Base-by-base conservation (phyloP, 1,140 invertebrate genomes). In the Drosophila suzukii region DNA sequence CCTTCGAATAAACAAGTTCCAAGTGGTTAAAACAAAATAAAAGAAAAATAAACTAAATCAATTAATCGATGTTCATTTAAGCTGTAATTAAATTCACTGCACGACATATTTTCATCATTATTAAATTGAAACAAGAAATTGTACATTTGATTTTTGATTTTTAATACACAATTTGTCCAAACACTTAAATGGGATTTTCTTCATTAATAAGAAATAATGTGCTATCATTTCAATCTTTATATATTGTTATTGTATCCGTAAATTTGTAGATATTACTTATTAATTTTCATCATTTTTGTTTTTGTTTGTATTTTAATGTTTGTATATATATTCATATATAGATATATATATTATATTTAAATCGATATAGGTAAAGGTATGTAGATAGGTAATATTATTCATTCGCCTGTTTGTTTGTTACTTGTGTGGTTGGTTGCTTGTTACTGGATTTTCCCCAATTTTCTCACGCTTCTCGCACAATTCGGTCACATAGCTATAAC, bases 161-260 rank as follows among this genome's bases (percentile, higher is more conserved):
- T 91, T 88, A 91, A 91, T 91, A 90, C 86, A 91, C 81, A 91
- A 75, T 85, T 83, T 91, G 89, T 91, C 89, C 84, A 91, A 91
- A 91, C 89, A 91, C 79, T 91, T 89, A 91, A 91, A 91, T 91
- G 89, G 89, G 78, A 76, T 74, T 91, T 85, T 76, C 80, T 89
- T 90, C 79, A 90, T 77, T 90, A 90, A 76, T 90, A 75, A 80
- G 81, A 90, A 90, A 89, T 89, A 90, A 90, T 74, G 86, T 90
- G 85, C 86, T 79, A 77, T 85, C 61, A 46, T 79, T 85, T 82
- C 54, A 50, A 68, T 75, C 47, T 61, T 66, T 58, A 51, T 75
- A 65, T 62, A 77, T 68, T 79, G 74, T 60, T 85, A 85, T 88
- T 84, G 84, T 89, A 89, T 89, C 79, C 85, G 78, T 90, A 84